These are phyloP conservation scores for Cecidostiba fungosa DNA, from an alignment of 2,888 invertebrate species.

Conservation along the genomic window DNA sequence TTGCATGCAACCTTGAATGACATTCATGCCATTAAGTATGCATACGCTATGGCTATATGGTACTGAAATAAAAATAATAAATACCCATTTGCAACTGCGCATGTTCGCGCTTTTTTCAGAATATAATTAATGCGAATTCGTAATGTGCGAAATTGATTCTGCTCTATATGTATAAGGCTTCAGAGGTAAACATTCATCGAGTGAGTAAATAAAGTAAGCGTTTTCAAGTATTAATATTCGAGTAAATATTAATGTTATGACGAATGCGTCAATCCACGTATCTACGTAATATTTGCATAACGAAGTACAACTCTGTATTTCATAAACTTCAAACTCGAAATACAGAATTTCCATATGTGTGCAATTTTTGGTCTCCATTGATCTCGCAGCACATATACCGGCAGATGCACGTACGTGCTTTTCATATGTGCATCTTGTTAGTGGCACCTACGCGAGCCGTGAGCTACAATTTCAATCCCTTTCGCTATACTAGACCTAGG, in stretches of 20 bases:
- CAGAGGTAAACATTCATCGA: neutral
- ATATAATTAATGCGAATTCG: neutral
- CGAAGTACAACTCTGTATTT: neutral
- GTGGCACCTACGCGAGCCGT: conserved; percentile 21
- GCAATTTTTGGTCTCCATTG: neutral
- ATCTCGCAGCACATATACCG: neutral
- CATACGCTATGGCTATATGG: neutral
- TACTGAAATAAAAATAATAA: neutral
- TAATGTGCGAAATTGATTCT: neutral
- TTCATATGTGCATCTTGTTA: conserved; percentile 32
- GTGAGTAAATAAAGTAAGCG: neutral
- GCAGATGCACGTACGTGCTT: neutral
- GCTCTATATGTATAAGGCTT: neutral
- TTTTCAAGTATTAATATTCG: neutral
- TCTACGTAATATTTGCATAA: neutral
- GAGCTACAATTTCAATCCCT: conserved; percentile 40
- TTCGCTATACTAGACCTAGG: conserved; percentile 19
- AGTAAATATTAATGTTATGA: neutral
- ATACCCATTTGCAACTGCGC: neutral
- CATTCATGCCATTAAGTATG: neutral
- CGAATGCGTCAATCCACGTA: neutral
- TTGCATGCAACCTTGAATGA: conserved; percentile 18
- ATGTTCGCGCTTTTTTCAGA: neutral
- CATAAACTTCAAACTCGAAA: neutral
- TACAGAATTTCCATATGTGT: neutral